Base-by-base conservation (phyloP, 2,888 invertebrate species). In the Anthrax anthrax region DNA sequence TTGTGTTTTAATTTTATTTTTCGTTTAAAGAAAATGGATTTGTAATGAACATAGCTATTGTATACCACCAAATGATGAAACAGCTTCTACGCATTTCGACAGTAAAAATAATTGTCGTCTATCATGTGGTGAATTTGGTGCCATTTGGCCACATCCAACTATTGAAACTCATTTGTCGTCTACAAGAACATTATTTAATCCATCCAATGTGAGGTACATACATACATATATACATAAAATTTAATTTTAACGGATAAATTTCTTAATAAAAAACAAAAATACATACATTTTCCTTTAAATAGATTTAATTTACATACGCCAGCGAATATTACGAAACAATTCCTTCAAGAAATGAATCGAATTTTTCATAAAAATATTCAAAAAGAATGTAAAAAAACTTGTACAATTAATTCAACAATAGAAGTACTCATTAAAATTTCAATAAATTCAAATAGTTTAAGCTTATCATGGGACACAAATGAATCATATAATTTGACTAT, bases 141-240 rank as follows among this genome's bases (percentile, higher is more conserved):
- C 77, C 1, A 69, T 84, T 16, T 84, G 84, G 84, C 84, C 84
- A 0, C 65, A 70, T 56, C 84, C 84, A 0, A 75, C 77, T 2
- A 71, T 70, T 0, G 72, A 70, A 0, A 70, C 70, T 51, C 69
- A 51, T 18, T 50, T 71, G 18, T 56, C 62, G 0, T 58, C 66
- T 41, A 57, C 61, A 3, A 60, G 75, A 1, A 68, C 77, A 1
- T 67, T 66, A 48, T 73, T 80, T 52, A 75, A 78, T 59, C 77
- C 78, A 0, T 72, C 71, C 57, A 72, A 69, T 55, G 63, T 66
- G 46, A 59, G 65, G 54, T 53, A 42, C 42, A 40, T 18, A 39
- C 16, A 32, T 29, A 16, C 32, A 29, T 13, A 32, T 37, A 34
- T 36, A 14, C n/a, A 13, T 23, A 32, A 32, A 8, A 16, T 40